Percentiles rank a stretch among this genome's conserved stretches.
phyloP scores from a whole-genome alignment of 2,888 invertebrate genomes.

The Agrilus cyanescens region DNA sequence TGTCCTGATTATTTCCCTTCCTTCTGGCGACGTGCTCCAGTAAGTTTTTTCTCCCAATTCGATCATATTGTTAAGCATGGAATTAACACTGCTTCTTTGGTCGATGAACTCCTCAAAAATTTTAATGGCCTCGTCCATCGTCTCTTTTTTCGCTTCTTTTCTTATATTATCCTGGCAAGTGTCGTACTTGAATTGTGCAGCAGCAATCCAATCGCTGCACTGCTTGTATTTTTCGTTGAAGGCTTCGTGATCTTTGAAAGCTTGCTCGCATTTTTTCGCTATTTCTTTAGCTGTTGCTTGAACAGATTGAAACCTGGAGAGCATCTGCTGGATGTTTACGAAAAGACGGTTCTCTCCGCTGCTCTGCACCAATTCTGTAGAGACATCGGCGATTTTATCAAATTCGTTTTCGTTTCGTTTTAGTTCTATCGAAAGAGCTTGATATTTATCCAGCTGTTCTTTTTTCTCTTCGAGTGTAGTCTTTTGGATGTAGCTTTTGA shows the following conservation, averaged over 20 bases:
- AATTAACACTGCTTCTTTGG: slow-evolving; percentile 62
- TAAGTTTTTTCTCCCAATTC: slow-evolving; percentile 84
- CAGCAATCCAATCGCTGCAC: slow-evolving; percentile 68
- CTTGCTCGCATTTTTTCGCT: slow-evolving; percentile 84
- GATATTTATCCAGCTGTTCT: slow-evolving; percentile 80
- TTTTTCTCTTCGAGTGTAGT: slow-evolving; percentile 82
- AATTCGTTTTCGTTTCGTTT: slow-evolving; percentile 78
- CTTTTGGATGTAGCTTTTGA: slow-evolving; percentile 76
- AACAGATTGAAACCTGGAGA: slow-evolving; percentile 80
- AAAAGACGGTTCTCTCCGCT: slow-evolving; percentile 80
- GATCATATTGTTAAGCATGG: slow-evolving; percentile 69
- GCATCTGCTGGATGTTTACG: slow-evolving; percentile 79
- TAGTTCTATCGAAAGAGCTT: slow-evolving; percentile 66
- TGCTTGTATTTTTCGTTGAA: slow-evolving; percentile 77
- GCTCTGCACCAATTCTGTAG: slow-evolving; percentile 71
- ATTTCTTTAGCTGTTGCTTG: slow-evolving; percentile 83
- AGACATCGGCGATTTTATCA: slow-evolving; percentile 76
- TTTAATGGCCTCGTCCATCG: slow-evolving; percentile 24
- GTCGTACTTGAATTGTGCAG: slow-evolving; percentile 61
- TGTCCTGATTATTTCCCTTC: slow-evolving; percentile 70
- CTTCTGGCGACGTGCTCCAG: slow-evolving; percentile 74
- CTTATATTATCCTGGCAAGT: slow-evolving; percentile 50
- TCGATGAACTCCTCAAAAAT: slow-evolving; percentile 61
- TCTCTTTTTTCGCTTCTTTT: slow-evolving; percentile 49
- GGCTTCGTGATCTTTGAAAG: slow-evolving; percentile 65